Percentiles rank a stretch among this genome's conserved stretches.
Evolutionary conservation across 2,113 vertebrate species (phyloP).

Genomic region (Gadus macrocephalus): DNA sequence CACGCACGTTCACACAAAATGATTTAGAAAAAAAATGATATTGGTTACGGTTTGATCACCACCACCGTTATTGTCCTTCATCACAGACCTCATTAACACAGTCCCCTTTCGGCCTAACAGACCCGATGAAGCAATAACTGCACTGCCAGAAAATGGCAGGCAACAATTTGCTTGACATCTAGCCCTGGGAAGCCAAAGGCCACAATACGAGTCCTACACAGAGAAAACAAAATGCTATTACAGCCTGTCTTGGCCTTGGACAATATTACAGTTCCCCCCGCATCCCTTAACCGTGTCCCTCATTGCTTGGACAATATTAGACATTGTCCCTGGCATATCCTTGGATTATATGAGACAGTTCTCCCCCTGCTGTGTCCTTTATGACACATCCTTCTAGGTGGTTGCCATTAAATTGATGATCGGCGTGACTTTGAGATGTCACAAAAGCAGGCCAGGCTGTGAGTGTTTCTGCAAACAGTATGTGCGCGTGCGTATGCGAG

Average conservation of each 20-base stretch:
- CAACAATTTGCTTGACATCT: not conserved
- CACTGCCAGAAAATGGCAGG: not conserved
- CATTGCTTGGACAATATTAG: conserved; percentile 15
- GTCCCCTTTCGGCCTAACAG: not conserved
- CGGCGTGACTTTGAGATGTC: not conserved
- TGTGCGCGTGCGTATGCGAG: not conserved
- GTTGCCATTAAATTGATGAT: conserved; percentile 28
- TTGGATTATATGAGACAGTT: not conserved
- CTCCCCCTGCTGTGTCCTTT: conserved; percentile 14
- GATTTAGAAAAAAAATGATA: too few species aligned
- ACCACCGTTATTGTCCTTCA: too few species aligned
- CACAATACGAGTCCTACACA: not conserved
- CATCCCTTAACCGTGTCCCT: not conserved
- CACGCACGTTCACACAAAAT: too few species aligned
- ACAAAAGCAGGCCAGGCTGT: not conserved
- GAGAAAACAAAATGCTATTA: not conserved
- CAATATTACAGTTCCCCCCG: not conserved
- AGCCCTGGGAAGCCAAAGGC: not conserved
- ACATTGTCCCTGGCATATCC: not conserved
- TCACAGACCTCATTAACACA: too few species aligned
- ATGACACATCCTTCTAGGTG: conserved; percentile 15
- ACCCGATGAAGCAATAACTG: not conserved
- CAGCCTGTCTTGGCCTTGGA: not conserved
- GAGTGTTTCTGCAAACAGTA: not conserved
- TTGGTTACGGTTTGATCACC: too few species aligned